Evolutionary conservation across 2,113 vertebrate species (phyloP), one percentile per base, ranked within the genome.

Genomic region (Falco punctatus): DNA sequence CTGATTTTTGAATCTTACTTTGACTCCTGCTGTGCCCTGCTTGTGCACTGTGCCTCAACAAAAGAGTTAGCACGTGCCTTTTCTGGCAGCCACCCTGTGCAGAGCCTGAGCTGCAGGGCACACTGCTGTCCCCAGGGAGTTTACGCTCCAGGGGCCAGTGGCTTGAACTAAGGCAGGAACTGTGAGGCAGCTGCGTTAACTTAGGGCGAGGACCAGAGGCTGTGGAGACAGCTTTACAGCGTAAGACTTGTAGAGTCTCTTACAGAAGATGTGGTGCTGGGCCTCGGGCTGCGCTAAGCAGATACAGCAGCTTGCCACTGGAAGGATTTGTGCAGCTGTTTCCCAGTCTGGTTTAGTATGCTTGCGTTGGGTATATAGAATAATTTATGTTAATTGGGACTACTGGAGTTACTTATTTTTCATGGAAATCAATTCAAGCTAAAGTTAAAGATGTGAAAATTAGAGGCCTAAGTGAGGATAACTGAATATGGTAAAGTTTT

Each of bases 241-340:
- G 42, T 42, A 42, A 42, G 42, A 42, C 42, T 42, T 42, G 42
- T 42, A 11, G 33, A 38, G 33, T 61, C 9, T 52, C 67, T 61
- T 48, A 30, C 21, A 46, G 57, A 74, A 40, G 64, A 21, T 35
- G 35, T 2, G 10, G 46, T 81, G 61, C 30, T 40, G 48, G 44
- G 40, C 46, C 30, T 73, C 1, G 2, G 4, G 33, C 33, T 0
- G 0, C 1, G 2, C 40, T 42, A 46, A 46, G 42, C n/a, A 74
- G 32, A 22, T 32, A 33, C 2, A 71, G 52, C 1, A 1, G 28
- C 57, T 74, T 57, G 33, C 55, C 0, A 0, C 51, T 70, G 70
- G 61, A 66, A 15, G 51, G 33, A 27, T 66, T 85, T 32, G 48
- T 55, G 62, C 40, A 65, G 20, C 28, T 32, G 23, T 22, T 77